Conservation (phyloP, 1,140 invertebrate species). For the Drosophila pseudoananassae region DNA sequence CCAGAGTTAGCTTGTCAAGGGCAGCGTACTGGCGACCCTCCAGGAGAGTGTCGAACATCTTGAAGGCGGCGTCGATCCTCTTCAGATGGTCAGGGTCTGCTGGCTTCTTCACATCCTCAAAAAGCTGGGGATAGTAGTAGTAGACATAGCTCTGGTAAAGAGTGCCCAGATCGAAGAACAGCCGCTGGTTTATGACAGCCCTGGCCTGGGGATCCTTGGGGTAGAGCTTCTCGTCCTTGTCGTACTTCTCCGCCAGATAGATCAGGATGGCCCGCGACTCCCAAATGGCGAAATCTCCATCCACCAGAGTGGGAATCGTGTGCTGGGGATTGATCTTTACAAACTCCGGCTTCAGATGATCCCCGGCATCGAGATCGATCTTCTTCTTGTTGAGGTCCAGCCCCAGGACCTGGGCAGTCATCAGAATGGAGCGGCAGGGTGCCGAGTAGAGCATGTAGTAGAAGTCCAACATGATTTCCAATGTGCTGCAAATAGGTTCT, state of each 20-base stretch:
- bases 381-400: slow-evolving; percentile 89
- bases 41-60: slow-evolving; percentile 87
- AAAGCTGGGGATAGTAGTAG: slow-evolving; percentile 87
- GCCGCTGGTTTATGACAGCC: slow-evolving; percentile 88
- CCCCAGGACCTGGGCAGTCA: slow-evolving; percentile 88
- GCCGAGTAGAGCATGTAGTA: slow-evolving; percentile 89
- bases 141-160: slow-evolving; percentile 87
- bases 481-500: not conserved
- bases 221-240: slow-evolving; percentile 87
- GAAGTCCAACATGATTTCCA: slow-evolving; percentile 82
- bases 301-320: slow-evolving; percentile 88
- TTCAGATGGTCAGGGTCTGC: slow-evolving; percentile 87
- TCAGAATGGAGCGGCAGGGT: slow-evolving; percentile 88
- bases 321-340: slow-evolving; percentile 86
- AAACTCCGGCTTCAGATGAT: slow-evolving; percentile 89
- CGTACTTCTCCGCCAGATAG: slow-evolving; percentile 89
- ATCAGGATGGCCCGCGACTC: slow-evolving; percentile 90
- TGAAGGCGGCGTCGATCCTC: slow-evolving; percentile 87
- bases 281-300: slow-evolving; percentile 87
- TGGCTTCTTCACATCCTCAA: slow-evolving; percentile 86
- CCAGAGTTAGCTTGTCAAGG: slow-evolving; percentile 88
- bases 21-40: slow-evolving; percentile 87
- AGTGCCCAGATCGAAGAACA: slow-evolving; percentile 90
- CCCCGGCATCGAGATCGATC: slow-evolving; percentile 87
- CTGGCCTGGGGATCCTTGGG: slow-evolving; percentile 88